Evolutionary conservation across 1,140 invertebrate genomes (phyloP), one percentile per base, ranked within the genome.

Genomic region (Aphelenchoides fujianensis): DNA sequence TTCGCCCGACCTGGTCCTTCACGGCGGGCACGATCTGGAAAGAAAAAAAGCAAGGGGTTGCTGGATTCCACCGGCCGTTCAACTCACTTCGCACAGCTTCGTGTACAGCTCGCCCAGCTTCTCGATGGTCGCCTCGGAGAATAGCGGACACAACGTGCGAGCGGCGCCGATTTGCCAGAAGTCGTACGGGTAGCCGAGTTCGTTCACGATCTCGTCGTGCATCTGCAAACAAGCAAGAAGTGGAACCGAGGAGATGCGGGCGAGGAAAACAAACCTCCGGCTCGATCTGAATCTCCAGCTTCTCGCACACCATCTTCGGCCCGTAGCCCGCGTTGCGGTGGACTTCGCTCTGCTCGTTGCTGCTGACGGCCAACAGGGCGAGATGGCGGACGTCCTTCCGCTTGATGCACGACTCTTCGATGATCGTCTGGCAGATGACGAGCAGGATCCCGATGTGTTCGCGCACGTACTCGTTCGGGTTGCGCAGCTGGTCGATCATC

Each of bases 1-100:
- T 89, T 54, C 95, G 90, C 37, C 94, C 94, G 87, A 97, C 94
- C 83, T 91, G 89, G 85, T 98, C 94, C 57, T 93, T 84, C 82
- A 91, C 2, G 92, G 91, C 16, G 92, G 92, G 72, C 92, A 91
- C 86, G 94, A 89, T 89, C 91, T 82, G 31, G 83, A 81, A 74
- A n/a, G n/a, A n/a, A n/a, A n/a, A n/a, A n/a, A n/a, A n/a, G n/a
- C n/a, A n/a, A n/a, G n/a, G n/a, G n/a, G 19, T 68, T 36, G 35
- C 75, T 3, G 62, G n/a, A 28, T 61, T 12, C 28, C 66, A 68
- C 2, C 36, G 23, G 53, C 31, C 32, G 3, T 61, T 31, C 16
- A 59, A 82, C 86, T 86, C 81, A 90, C 88, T 59, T 87, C 87
- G 3, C 92, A 81, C 79, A 91, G 91, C 28, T 92, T 89, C 32